phyloP scores from a whole-genome alignment of 1,140 invertebrate species.

The Leptoteleia sp. region DNA sequence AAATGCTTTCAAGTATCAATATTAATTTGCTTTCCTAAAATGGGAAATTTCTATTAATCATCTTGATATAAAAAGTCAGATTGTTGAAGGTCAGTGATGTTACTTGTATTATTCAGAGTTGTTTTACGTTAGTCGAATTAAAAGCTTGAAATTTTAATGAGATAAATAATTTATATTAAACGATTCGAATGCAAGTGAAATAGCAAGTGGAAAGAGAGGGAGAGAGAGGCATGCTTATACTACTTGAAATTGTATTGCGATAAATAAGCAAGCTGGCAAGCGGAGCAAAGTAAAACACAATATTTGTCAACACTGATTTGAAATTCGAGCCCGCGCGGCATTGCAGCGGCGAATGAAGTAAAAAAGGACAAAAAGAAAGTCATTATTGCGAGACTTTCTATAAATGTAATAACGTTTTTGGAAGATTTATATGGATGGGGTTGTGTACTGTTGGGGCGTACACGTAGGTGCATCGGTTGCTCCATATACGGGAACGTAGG shows the following conservation, averaged over 20 bases:
- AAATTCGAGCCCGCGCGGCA: neutral
- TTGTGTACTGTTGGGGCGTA: conserved; percentile 25
- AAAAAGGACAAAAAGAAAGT: conserved; percentile 10
- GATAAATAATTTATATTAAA: too few species aligned
- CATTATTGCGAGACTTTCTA: conserved; percentile 18
- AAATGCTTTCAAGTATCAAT: too few species aligned
- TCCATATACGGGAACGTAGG: conserved; percentile 47
- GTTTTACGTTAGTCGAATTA: too few species aligned
- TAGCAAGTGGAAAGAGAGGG: neutral
- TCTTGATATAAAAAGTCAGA: too few species aligned
- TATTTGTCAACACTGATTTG: conserved; percentile 12
- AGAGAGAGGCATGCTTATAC: neutral
- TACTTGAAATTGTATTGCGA: neutral
- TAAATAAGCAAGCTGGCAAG: neutral
- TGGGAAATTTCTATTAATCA: too few species aligned
- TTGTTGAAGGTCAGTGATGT: too few species aligned
- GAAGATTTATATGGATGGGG: conserved; percentile 22
- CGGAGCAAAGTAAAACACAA: neutral
- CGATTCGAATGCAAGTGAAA: too few species aligned
- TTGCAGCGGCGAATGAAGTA: conserved; percentile 1
- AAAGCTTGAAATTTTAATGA: too few species aligned
- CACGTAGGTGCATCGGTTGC: conserved; percentile 42
- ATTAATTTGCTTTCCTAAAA: too few species aligned
- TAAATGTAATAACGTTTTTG: conserved; percentile 33
- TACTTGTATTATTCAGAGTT: too few species aligned